Conservation (phyloP, 2,113 vertebrate genomes). For the Pantherophis guttatus region DNA sequence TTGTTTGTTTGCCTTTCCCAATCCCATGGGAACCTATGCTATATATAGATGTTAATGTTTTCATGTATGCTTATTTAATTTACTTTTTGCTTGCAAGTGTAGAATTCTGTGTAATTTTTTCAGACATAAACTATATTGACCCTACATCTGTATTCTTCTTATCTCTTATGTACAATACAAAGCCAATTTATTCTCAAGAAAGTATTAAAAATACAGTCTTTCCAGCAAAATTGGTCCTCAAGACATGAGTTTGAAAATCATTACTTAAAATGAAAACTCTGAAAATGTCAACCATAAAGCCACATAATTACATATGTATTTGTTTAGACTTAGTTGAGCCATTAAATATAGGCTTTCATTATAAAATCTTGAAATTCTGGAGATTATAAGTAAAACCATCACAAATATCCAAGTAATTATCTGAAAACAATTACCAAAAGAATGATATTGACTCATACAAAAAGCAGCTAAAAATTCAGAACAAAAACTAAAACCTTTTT, state of each 20-base stretch:
- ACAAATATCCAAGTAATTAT: neutral
- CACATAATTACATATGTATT: neutral
- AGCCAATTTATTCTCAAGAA: neutral
- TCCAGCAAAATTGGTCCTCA: neutral
- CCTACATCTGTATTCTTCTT: neutral
- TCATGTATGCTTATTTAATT: neutral
- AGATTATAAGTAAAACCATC: neutral
- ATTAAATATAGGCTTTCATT: neutral
- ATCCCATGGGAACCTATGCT: neutral
- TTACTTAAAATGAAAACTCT: neutral
- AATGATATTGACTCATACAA: rapidly evolving
- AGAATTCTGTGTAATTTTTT: neutral
- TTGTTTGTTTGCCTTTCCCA: neutral
- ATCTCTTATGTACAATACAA: neutral
- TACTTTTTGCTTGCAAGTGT: neutral
- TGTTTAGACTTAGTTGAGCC: neutral
- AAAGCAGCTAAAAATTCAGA: neutral
- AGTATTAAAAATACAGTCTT: neutral
- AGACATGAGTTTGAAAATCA: neutral
- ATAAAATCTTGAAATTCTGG: neutral
- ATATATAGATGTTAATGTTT: neutral
- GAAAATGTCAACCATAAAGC: neutral
- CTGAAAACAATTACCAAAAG: neutral
- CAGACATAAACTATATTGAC: neutral
- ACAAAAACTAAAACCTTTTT: neutral